A percentile compares a stretch with the other conserved stretches of the same genome.
Conservation (phyloP, 2,113 vertebrate genomes). For the Chloropsis hardwickii region DNA sequence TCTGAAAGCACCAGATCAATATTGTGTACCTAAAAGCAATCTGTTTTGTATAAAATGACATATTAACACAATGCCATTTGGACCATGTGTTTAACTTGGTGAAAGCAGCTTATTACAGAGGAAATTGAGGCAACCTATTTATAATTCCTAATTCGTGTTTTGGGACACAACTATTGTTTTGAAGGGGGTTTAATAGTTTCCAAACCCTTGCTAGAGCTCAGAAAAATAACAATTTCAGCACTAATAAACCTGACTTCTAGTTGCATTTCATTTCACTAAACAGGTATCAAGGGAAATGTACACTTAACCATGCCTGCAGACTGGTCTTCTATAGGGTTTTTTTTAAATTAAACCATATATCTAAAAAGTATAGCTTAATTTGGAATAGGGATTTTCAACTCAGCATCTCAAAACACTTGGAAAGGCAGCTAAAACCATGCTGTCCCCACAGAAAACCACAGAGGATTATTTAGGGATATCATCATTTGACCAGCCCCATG, state of each 20-base stretch:
- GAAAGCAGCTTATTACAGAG: background rate
- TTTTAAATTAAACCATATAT: background rate
- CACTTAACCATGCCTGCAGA: background rate
- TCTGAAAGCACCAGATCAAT: background rate
- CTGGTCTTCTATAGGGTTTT: accelerated
- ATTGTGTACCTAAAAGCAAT: background rate
- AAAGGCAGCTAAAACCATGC: background rate
- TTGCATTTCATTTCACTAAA: background rate
- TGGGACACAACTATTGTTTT: background rate
- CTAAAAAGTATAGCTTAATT: background rate
- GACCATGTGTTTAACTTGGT: background rate
- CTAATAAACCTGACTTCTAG: background rate
- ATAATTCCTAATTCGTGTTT: slow-evolving; percentile 35
- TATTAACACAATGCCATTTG: background rate
- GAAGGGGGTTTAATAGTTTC: background rate
- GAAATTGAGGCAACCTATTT: slow-evolving; percentile 1
- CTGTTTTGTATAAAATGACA: background rate
- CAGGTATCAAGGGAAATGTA: background rate
- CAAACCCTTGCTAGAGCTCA: background rate
- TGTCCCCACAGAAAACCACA: background rate
- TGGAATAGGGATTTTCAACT: background rate
- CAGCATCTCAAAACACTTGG: background rate
- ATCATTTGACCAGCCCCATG: background rate
- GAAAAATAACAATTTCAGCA: background rate
- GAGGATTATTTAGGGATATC: background rate